These are phyloP conservation scores for Chondrilla cf. caribensis DNA, from an alignment of 37 sponge, comb jelly and placozoan genomes.

Conservation along the genomic window DNA sequence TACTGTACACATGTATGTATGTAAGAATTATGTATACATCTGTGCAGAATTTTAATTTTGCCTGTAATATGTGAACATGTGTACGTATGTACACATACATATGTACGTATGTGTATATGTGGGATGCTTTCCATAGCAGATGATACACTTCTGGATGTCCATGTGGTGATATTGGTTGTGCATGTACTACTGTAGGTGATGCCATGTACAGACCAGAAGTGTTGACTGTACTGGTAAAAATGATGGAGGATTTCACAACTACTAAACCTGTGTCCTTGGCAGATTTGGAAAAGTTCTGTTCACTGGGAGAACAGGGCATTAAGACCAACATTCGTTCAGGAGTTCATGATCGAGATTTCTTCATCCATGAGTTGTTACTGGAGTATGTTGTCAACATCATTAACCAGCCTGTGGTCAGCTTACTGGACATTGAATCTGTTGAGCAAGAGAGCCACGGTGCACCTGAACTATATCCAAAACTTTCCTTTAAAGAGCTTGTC, in stretches of 20 bases:
- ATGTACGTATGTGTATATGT: too few species aligned
- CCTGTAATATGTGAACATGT: too few species aligned
- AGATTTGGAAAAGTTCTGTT: neutral
- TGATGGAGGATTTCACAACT: neutral
- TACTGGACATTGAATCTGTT: slow-evolving; percentile 7
- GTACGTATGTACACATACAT: too few species aligned
- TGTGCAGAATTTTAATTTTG: too few species aligned
- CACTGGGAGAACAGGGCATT: neutral
- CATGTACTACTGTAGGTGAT: too few species aligned
- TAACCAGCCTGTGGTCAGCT: neutral
- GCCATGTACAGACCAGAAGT: too few species aligned
- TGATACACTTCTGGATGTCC: too few species aligned
- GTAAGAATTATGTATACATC: neutral
- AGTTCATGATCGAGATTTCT: too few species aligned
- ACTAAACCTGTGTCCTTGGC: neutral
- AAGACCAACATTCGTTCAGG: neutral
- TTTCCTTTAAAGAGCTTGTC: neutral
- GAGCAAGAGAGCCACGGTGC: neutral
- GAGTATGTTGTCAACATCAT: neutral
- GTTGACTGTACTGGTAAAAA: too few species aligned
- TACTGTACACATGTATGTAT: too few species aligned
- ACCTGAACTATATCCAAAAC: neutral
- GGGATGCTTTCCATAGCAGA: too few species aligned
- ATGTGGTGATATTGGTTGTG: too few species aligned
- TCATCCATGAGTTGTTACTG: neutral